These are phyloP conservation scores for Cartodere bifasciata DNA, from an alignment of 2,888 invertebrate species.

Conservation along the genomic window DNA sequence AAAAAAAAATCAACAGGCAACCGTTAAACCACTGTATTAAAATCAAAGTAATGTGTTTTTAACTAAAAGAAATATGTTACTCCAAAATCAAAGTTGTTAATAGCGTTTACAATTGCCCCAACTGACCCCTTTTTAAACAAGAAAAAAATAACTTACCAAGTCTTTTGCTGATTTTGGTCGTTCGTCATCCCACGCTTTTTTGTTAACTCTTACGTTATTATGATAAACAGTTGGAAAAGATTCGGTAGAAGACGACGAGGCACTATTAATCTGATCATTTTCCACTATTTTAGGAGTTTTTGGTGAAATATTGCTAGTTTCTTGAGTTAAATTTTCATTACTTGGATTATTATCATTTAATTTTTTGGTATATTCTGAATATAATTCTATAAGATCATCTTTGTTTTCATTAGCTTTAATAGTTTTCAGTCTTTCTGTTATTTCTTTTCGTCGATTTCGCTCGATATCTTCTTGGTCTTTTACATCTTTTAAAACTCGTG, in stretches of 20 bases:
- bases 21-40: too few relatives aligned
- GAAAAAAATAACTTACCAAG: too few relatives aligned
- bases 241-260: constrained; percentile 17
- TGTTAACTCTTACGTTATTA: constrained; percentile 11
- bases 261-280: constrained; percentile 4
- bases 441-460: constrained; percentile 33
- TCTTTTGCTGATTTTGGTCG: constrained; percentile 32
- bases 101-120: too few relatives aligned
- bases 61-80: too few relatives aligned
- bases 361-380: constrained; percentile 28
- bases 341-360: constrained; percentile 16
- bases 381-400: constrained; percentile 29
- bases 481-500: constrained; percentile 49
- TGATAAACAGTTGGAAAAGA: constrained; percentile 26
- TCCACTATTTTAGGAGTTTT: not conserved
- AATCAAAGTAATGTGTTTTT: too few relatives aligned
- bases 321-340: constrained; percentile 10
- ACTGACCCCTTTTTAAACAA: too few relatives aligned
- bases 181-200: constrained; percentile 13
- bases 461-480: constrained; percentile 43
- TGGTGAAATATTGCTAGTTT: constrained; percentile 6
- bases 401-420: constrained; percentile 18
- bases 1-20: too few relatives aligned
- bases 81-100: too few relatives aligned
- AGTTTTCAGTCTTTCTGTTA: constrained; percentile 24